Base-by-base conservation (phyloP, 2,888 invertebrate species). In the Oscheius sp. region DNA sequence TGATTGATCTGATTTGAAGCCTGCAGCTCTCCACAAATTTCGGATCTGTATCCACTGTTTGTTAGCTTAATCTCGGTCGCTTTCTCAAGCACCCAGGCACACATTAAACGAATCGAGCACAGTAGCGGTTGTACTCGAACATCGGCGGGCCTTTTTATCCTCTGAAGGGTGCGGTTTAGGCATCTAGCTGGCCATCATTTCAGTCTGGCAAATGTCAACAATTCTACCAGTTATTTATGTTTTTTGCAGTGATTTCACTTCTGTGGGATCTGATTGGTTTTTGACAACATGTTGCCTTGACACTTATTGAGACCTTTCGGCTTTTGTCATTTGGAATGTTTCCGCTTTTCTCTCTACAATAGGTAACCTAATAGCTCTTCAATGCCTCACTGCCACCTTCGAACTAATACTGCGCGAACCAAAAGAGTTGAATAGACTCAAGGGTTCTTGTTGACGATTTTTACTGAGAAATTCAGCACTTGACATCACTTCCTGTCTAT, bases 41-140 rank as follows among this genome's bases (percentile, higher is more conserved):
- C 57, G 34, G 37, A 61, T 61, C 64, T 64, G 64, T 64, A 64
- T 64, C 64, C 64, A 20, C 48, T 64, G 50, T 64, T 64, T 64
- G 64, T 45, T 64, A 64, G 46, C 64, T 64, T 64, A 34, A 50
- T 48, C 50, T 45, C 64, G 50, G 48, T 64, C 64, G 64, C 34
- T 50, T 64, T 45, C 64, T 64, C 64, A 50, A 64, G 64, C 64
- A 64, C 45, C 58, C 58, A 23, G 29, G 64, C 64, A 64, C 64
- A 64, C 64, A 64, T 64, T 50, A 64, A 64, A 64, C 45, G 61
- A 61, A 61, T 45, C 61, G 45, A 61, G 61, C 45, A 61, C 61
- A 61, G 61, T 12, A 45, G 55, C 15, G 34, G 34, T 33, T 55
- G 55, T 55, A 55, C 55, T 55, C 34, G 20, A 55, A 55, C 55